These are phyloP conservation scores for Hydrotaea cyrtoneurina DNA, from an alignment of 2,888 invertebrate species.

Conservation along the genomic window DNA sequence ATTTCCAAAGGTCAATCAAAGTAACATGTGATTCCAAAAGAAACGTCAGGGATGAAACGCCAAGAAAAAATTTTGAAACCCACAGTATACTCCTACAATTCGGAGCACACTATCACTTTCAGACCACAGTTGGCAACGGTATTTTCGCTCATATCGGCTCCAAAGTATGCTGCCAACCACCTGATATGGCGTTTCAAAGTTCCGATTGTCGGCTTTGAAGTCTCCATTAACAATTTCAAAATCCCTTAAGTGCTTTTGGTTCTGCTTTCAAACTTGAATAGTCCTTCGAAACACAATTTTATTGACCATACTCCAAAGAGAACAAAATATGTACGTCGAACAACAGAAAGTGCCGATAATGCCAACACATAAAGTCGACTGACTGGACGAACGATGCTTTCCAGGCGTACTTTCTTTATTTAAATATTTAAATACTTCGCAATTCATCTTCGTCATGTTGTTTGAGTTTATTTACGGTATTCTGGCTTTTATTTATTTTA, in stretches of 20 bases:
- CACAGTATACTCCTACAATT: no score
- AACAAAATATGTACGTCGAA: background rate
- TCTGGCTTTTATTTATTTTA: constrained; percentile 28
- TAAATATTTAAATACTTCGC: constrained; percentile 71
- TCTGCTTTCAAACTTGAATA: background rate
- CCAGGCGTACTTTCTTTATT: constrained; percentile 65
- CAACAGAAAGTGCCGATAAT: constrained; percentile 51
- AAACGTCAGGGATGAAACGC: no score
- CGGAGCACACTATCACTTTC: no score
- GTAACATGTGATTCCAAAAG: no score
- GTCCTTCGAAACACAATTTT: constrained; percentile 47
- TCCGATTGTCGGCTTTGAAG: constrained; percentile 6
- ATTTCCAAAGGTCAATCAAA: no score
- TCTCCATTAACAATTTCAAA: background rate
- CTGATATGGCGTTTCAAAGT: background rate
- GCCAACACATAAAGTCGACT: constrained; percentile 24
- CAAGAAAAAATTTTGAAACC: no score
- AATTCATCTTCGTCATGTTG: constrained; percentile 77
- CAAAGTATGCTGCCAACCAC: no score
- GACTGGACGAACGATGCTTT: background rate
- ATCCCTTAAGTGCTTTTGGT: constrained; percentile 61
- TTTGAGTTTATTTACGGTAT: constrained; percentile 66
- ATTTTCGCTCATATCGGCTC: no score
- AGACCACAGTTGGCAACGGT: no score
- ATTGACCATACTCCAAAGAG: constrained; percentile 56